These are phyloP conservation scores for Helarctos malayanus DNA, from an alignment of 2,797 vertebrate species.

Conservation along the genomic window DNA sequence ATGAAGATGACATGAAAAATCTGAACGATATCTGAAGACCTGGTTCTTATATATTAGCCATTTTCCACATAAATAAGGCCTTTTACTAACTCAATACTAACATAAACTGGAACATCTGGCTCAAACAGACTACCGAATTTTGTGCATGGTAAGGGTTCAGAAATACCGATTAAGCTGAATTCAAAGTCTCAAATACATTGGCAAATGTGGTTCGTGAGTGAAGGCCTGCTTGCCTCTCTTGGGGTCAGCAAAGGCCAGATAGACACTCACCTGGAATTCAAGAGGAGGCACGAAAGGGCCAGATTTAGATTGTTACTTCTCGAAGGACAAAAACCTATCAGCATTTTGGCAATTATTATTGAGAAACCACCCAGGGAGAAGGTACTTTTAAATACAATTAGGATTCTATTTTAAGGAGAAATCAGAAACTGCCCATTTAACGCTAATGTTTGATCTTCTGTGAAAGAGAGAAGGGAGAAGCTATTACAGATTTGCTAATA, in stretches of 20 bases:
- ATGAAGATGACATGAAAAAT: constrained; percentile 29
- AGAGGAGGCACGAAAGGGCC: not conserved
- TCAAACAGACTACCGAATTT: not conserved
- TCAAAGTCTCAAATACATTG: not conserved
- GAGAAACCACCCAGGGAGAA: constrained; percentile 64
- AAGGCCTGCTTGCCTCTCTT: not conserved
- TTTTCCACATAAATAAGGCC: not conserved
- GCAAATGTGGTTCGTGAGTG: not conserved
- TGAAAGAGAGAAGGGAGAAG: constrained; percentile 76
- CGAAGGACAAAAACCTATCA: constrained; percentile 72
- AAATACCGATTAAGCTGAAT: not conserved
- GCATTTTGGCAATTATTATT: constrained; percentile 56
- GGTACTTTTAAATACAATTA: constrained; percentile 76
- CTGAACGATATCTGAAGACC: not conserved
- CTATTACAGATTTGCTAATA: constrained; percentile 80
- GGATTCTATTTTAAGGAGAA: constrained; percentile 77
- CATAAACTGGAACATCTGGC: not conserved
- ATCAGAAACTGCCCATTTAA: constrained; percentile 79
- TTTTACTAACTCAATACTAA: not conserved
- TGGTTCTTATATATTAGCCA: not conserved
- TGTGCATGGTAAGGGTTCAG: not conserved
- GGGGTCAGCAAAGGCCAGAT: not conserved
- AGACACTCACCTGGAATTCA: not conserved
- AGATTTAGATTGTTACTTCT: not conserved
- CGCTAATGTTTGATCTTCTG: constrained; percentile 78